Evolutionary conservation across 2,888 invertebrate species (phyloP), one percentile per base, ranked within the genome.

Genomic region (Cecidostiba fungosa): DNA sequence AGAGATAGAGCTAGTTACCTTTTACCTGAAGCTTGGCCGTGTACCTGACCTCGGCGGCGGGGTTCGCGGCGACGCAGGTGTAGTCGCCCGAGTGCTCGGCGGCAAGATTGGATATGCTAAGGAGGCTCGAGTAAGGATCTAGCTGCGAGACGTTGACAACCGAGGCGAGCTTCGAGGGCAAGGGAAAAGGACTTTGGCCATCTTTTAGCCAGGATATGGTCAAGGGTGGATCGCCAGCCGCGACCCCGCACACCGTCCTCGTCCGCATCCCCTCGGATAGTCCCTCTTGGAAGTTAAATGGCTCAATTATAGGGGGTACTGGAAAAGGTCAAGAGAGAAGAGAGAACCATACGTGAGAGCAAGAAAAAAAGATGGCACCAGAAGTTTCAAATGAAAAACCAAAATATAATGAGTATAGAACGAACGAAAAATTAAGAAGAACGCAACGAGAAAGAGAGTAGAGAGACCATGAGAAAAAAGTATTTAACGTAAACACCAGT

Each of bases 221-320:
- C 89, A 97, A 94, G 89, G 97, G 97, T 91, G 96, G 95, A 94
- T 97, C 97, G 91, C 97, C 97, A 92, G 96, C 95, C 94, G 96
- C 96, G 92, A 97, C 96, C 93, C 96, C 96, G 94, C 97, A 97
- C 93, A 97, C 96, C 93, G 96, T 96, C 94, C 96, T 95, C 90
- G 97, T 97, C 93, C 96, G 95, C 96, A 96, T 96, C 94, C 96
- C 96, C 94, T 97, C 96, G 93, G 96, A 96, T 93, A 97, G 95
- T 94, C 96, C 96, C 94, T 96, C 96, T 96, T 96, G 96, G 95
- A 97, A 97, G 95, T 95, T 95, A 95, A 97, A 97, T 94, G 97
- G 96, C 95, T 96, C 96, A 95, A 97, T 96, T 95, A 96, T 96
- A 94, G 97, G 97, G 94, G 97, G 97, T 95, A 97, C 97, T 97